These are phyloP conservation scores for Galeopsomyia nigrocyanea DNA, from an alignment of 2,888 invertebrate species.

Conservation along the genomic window DNA sequence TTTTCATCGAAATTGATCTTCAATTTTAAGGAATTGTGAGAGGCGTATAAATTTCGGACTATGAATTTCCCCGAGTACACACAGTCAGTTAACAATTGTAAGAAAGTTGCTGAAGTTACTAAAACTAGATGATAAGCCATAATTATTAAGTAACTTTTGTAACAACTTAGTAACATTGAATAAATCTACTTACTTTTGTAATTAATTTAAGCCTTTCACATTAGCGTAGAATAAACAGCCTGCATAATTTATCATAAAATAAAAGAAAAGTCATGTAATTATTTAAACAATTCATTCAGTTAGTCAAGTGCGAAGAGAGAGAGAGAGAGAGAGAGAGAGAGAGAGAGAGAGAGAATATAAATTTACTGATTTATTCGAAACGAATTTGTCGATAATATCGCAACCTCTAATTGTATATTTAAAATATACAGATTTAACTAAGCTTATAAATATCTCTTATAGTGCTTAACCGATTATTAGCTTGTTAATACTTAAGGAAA, in stretches of 20 bases:
- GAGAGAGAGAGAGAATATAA: too few species aligned
- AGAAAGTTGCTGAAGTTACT: constrained; percentile 25
- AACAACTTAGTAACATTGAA: constrained; percentile 13
- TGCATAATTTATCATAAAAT: too few species aligned
- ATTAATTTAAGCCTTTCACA: constrained; percentile 12
- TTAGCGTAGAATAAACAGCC: too few species aligned
- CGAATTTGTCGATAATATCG: background rate
- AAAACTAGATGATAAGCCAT: constrained; percentile 2
- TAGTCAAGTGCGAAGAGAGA: too few species aligned
- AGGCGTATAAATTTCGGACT: too few species aligned
- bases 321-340: too few species aligned
- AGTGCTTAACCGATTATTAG: constrained; percentile 14
- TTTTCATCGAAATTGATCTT: background rate
- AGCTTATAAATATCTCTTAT: constrained; percentile 8
- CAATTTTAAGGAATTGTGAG: background rate
- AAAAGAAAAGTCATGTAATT: constrained; percentile 16
- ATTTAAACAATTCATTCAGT: background rate
- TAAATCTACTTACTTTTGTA: constrained; percentile 22
- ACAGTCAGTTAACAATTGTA: constrained; percentile 11
- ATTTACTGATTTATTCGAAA: background rate
- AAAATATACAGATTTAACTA: constrained; percentile 21
- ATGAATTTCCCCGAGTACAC: too few species aligned
- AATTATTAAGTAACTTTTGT: constrained; percentile 36
- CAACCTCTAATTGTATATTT: constrained; percentile 24
- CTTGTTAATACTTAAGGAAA: background rate